Conservation (phyloP, 1,140 invertebrate species). For the Drosophila athabasca region DNA sequence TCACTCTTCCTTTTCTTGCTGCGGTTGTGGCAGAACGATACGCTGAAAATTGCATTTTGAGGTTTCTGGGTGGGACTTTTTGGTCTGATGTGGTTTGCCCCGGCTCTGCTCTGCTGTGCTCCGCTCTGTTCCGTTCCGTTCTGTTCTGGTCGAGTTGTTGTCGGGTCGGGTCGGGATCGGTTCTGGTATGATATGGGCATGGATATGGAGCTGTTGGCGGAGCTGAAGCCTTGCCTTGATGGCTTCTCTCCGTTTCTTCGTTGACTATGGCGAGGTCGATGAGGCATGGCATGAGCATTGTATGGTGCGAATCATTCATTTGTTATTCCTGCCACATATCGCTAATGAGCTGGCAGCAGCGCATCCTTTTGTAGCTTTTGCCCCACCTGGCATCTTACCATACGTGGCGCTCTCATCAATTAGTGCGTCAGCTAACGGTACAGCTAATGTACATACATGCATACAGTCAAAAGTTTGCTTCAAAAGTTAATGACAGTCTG, state of each 20-base stretch:
- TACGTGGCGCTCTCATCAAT: conserved; percentile 30
- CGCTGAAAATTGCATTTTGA: conserved; percentile 75
- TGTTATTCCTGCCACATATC: conserved; percentile 48
- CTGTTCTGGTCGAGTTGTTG: no score
- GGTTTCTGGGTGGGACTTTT: conserved; percentile 54
- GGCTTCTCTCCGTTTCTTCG: background rate
- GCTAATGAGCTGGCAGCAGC: conserved; percentile 44
- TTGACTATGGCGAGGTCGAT: background rate
- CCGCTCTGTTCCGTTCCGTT: no score
- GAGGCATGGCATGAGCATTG: background rate
- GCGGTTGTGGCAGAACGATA: conserved; percentile 58
- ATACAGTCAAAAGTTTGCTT: conserved; percentile 24
- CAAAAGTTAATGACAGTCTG: conserved; percentile 21
- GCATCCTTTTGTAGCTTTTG: conserved; percentile 23
- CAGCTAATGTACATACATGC: conserved; percentile 9
- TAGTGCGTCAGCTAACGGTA: conserved; percentile 17
- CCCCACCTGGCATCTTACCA: background rate
- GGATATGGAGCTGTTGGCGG: no score
- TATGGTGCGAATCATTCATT: conserved; percentile 32
- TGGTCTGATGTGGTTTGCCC: conserved; percentile 27
- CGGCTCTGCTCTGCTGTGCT: conserved; percentile 2
- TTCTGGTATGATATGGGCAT: no score
- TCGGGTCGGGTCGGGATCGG: no score
- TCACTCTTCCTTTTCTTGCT: conserved; percentile 33
- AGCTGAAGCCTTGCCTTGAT: conserved; percentile 4